phyloP scores from a whole-genome alignment of 2,797 vertebrate species.

The Erpetoichthys calabaricus region DNA sequence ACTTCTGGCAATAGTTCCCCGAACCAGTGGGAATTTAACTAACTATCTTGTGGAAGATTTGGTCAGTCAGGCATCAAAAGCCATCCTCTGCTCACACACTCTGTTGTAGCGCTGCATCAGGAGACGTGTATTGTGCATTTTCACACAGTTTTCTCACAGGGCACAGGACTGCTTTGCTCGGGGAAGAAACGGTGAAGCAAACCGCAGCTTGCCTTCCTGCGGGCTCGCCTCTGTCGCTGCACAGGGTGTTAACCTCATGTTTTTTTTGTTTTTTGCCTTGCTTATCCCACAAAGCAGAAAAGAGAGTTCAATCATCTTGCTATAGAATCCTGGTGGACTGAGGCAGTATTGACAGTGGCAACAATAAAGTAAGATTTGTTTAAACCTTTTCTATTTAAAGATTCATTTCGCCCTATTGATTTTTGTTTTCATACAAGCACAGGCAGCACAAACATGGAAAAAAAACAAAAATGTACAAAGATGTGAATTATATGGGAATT shows the following conservation, averaged over 20 bases:
- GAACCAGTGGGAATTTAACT: slow-evolving; percentile 61
- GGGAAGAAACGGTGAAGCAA: slow-evolving; percentile 15
- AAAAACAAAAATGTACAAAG: slow-evolving; percentile 14
- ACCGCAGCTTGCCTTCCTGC: slow-evolving; percentile 3
- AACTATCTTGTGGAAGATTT: slow-evolving; percentile 63
- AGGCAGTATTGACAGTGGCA: background rate
- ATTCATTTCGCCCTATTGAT: background rate
- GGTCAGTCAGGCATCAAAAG: slow-evolving; percentile 71
- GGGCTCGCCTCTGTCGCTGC: background rate
- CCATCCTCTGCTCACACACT: slow-evolving; percentile 64
- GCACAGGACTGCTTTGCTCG: slow-evolving; percentile 36
- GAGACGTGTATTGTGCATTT: slow-evolving; percentile 53
- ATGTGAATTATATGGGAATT: slow-evolving; percentile 14
- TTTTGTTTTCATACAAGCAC: slow-evolving; percentile 1
- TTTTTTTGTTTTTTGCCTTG: background rate
- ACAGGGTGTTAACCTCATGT: slow-evolving; percentile 3
- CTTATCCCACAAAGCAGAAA: background rate
- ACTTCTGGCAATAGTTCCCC: slow-evolving; percentile 56
- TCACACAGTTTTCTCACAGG: slow-evolving; percentile 51
- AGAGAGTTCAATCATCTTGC: slow-evolving; percentile 9
- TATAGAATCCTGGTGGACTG: slow-evolving; percentile 13
- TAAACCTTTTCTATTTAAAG: slow-evolving; percentile 2
- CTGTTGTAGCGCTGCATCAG: slow-evolving; percentile 31
- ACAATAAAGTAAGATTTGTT: background rate
- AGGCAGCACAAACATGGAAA: background rate